Conservation (phyloP, 1,140 invertebrate genomes). For the Maniola jurtina region DNA sequence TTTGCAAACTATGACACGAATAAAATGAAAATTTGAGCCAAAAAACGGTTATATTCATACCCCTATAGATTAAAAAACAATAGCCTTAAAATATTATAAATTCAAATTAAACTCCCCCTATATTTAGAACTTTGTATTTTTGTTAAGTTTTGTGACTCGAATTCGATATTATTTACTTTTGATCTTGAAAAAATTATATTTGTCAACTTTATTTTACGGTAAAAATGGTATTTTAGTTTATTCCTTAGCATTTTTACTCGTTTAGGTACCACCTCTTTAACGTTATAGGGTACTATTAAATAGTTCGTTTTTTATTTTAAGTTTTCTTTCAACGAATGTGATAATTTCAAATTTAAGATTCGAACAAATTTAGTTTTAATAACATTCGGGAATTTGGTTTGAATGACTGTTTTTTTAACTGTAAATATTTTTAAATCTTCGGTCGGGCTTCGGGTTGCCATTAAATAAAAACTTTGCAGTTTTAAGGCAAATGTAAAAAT, state of each 20-base stretch:
- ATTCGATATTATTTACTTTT: not conserved
- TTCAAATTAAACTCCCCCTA: constrained; percentile 13
- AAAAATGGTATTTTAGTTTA: constrained; percentile 26
- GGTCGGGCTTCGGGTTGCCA: constrained; percentile 54
- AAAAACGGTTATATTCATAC: constrained; percentile 12
- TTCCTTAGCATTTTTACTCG: constrained; percentile 39
- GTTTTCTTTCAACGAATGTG: constrained; percentile 37
- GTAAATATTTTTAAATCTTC: constrained; percentile 36
- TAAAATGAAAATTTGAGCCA: not conserved
- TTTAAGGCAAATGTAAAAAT: constrained; percentile 24
- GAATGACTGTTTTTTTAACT: constrained; percentile 23
- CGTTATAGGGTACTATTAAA: constrained; percentile 24
- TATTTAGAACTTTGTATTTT: not conserved
- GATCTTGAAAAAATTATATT: constrained; percentile 1
- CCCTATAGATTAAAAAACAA: not conserved
- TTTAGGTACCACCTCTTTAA: constrained; percentile 38
- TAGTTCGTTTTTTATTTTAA: constrained; percentile 28
- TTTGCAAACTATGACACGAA: not conserved
- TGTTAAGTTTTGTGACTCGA: constrained; percentile 8
- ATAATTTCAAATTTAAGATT: constrained; percentile 35
- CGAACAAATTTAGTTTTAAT: constrained; percentile 36
- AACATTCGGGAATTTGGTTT: constrained; percentile 17
- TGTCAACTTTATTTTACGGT: constrained; percentile 8
- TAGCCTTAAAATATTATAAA: constrained; percentile 11
- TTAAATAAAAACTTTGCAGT: constrained; percentile 36